These are phyloP conservation scores for Tragelaphus scriptus DNA, from an alignment of 2,113 vertebrate genomes.

Conservation along the genomic window DNA sequence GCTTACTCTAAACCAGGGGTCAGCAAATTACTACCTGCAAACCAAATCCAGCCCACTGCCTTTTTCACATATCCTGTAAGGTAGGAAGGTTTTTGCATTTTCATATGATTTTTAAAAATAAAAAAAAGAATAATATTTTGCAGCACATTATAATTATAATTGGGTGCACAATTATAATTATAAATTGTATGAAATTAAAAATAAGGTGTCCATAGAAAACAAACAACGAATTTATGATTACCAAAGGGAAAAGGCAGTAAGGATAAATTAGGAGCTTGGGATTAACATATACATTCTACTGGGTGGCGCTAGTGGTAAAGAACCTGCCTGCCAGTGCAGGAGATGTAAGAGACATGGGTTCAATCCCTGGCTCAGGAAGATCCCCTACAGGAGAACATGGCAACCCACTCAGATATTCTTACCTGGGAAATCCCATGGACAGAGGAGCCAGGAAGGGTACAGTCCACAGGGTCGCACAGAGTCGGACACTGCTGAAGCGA, in stretches of 20 bases:
- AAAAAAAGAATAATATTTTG: not conserved
- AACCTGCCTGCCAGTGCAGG: not conserved
- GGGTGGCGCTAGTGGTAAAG: not conserved
- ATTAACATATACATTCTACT: not conserved
- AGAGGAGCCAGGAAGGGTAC: not conserved
- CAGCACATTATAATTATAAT: not conserved
- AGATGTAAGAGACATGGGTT: not conserved
- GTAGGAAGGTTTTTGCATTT: not conserved
- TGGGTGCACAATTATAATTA: not conserved
- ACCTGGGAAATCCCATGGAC: not conserved
- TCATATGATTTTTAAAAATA: not conserved
- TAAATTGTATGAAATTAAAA: not conserved
- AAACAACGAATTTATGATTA: not conserved
- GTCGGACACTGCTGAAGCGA: not conserved
- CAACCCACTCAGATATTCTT: not conserved
- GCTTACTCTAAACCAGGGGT: not conserved
- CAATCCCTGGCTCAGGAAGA: not conserved
- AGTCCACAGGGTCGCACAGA: not conserved
- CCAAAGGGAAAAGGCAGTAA: not conserved
- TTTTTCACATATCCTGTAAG: not conserved
- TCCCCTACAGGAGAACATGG: not conserved
- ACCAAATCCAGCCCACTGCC: not conserved
- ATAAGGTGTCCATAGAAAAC: not conserved
- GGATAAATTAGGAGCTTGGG: not conserved
- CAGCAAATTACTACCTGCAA: not conserved